A percentile compares a stretch with the other conserved stretches of the same genome.
Evolutionary conservation across 2,113 vertebrate genomes (phyloP).

Genomic region (Zosterops pallidus): DNA sequence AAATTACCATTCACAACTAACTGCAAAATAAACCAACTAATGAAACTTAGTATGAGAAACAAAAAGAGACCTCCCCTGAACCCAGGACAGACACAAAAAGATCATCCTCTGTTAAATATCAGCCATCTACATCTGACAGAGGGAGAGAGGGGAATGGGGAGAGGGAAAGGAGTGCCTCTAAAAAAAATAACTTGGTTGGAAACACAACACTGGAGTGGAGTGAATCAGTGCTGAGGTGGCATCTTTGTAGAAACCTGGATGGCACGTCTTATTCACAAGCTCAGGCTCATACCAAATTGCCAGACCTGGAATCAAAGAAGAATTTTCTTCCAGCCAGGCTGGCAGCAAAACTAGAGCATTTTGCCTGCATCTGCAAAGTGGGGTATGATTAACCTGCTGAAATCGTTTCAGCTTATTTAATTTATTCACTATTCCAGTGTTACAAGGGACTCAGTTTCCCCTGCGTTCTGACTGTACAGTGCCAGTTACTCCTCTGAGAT

Average conservation of each 20-base stretch:
- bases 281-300: neutral
- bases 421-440: neutral
- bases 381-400: neutral
- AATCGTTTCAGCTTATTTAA: neutral
- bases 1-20: neutral
- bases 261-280: neutral
- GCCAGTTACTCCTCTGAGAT: neutral
- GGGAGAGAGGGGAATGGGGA: neutral
- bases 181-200: neutral
- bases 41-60: neutral
- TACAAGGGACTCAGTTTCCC: neutral
- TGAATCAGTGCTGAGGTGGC: constrained; percentile 57
- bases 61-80: neutral
- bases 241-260: constrained; percentile 23
- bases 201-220: neutral
- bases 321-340: neutral
- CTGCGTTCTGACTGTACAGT: neutral
- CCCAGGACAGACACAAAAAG: neutral
- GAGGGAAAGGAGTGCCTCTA: neutral
- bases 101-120: neutral
- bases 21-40: neutral
- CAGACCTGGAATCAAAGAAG: neutral
- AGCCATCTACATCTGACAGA: neutral
- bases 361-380: neutral
- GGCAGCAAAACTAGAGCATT: neutral